phyloP scores from a whole-genome alignment of 2,113 vertebrate species.

The Haliaeetus leucogaster region DNA sequence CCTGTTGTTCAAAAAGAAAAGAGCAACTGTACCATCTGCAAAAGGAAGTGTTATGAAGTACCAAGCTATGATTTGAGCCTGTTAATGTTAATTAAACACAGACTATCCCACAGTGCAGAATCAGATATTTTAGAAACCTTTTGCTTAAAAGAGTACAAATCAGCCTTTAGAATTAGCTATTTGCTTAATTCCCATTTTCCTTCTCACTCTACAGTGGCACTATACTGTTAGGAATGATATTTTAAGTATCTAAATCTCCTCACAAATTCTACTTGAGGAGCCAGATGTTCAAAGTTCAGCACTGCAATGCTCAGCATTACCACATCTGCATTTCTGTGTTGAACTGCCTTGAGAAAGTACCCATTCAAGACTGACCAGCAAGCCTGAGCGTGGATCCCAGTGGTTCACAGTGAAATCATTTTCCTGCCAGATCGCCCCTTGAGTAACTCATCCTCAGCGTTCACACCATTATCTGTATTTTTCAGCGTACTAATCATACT shows the following conservation, averaged over 20 bases:
- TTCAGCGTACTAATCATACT: neutral
- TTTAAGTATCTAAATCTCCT: neutral
- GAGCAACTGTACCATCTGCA: slow-evolving; percentile 36
- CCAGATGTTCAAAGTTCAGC: neutral
- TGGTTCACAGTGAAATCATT: neutral
- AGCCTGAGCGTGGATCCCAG: neutral
- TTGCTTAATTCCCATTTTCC: neutral
- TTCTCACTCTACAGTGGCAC: neutral
- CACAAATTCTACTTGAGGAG: neutral
- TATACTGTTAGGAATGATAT: neutral
- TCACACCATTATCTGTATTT: neutral
- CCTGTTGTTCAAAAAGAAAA: neutral
- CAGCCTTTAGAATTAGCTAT: neutral
- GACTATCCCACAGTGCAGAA: neutral
- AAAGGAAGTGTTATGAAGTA: neutral
- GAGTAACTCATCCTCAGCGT: neutral
- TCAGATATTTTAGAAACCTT: neutral
- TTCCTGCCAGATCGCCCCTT: neutral
- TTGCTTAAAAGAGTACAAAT: neutral
- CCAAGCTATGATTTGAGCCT: neutral
- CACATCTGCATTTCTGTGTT: neutral
- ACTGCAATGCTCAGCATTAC: neutral
- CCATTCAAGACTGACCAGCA: neutral
- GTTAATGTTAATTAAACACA: neutral
- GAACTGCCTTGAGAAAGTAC: neutral